Conservation (phyloP, 2,113 vertebrate genomes). For the Alces alces region DNA sequence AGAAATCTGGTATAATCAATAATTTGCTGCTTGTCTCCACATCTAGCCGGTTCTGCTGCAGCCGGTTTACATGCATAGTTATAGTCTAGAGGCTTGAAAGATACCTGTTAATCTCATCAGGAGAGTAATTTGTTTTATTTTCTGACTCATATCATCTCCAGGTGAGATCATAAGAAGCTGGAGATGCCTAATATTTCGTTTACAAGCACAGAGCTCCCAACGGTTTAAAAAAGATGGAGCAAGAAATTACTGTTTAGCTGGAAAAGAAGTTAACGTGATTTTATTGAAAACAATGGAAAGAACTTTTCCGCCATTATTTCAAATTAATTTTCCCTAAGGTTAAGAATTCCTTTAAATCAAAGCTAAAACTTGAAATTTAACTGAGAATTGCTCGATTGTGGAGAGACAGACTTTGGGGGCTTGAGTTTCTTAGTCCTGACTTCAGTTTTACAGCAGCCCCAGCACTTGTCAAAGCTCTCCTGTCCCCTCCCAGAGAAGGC, state of each 20-base stretch:
- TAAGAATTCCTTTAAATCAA: not conserved
- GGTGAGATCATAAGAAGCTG: conserved; percentile 3
- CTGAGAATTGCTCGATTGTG: not conserved
- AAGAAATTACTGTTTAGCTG: conserved; percentile 21
- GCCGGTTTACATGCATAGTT: not conserved
- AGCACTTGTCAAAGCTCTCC: not conserved
- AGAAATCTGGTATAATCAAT: not conserved
- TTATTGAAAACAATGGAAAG: conserved; percentile 18
- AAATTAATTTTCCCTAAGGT: conserved; percentile 35
- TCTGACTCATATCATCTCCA: not conserved
- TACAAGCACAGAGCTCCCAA: not conserved
- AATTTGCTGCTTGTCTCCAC: not conserved
- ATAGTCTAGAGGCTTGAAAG: not conserved
- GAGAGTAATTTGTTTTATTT: conserved; percentile 41
- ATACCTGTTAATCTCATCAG: not conserved
- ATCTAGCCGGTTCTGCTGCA: not conserved
- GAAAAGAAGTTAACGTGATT: conserved; percentile 31
- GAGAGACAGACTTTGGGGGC: not conserved
- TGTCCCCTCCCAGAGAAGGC: not conserved
- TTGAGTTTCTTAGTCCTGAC: not conserved
- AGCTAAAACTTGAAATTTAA: not conserved
- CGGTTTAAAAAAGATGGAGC: not conserved
- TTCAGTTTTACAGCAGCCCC: not conserved
- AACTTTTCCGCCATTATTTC: conserved; percentile 17
- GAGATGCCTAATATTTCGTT: conserved; percentile 21